phyloP scores from a whole-genome alignment of 2,888 invertebrate genomes.

The Ectemnius continuus region DNA sequence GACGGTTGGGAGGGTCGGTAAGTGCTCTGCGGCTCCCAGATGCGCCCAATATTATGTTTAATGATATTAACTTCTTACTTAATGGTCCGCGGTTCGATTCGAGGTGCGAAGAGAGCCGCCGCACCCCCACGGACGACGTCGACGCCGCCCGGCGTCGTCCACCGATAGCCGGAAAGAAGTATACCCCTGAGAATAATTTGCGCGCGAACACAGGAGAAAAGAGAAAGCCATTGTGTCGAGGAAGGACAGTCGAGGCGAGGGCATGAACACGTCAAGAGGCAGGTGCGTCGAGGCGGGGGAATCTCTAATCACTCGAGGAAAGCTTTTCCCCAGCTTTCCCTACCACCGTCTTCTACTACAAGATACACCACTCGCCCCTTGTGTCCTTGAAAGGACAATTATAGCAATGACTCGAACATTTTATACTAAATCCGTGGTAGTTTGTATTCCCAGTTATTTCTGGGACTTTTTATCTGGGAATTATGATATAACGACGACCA shows the following conservation, averaged over 20 bases:
- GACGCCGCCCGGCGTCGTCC: background rate
- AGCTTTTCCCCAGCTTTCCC: constrained; percentile 18
- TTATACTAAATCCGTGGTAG: too few species aligned
- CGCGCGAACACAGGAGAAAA: constrained; percentile 19
- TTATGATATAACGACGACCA: constrained; percentile 14
- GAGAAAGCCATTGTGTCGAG: background rate
- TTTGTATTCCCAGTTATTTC: too few species aligned
- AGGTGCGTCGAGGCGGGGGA: background rate
- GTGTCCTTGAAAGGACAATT: too few species aligned
- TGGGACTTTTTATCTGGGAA: background rate
- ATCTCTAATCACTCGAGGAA: constrained; percentile 46
- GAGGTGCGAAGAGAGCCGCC: constrained; percentile 71
- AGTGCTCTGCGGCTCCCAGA: constrained; percentile 78
- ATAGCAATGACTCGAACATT: too few species aligned
- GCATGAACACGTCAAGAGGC: background rate
- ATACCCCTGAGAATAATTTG: constrained; percentile 72
- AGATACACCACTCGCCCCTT: too few species aligned
- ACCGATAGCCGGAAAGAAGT: constrained; percentile 58
- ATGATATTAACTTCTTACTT: constrained; percentile 79
- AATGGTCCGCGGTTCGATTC: constrained; percentile 78
- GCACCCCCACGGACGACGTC: constrained; percentile 33
- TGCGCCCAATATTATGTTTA: constrained; percentile 78
- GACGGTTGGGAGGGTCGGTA: constrained; percentile 64
- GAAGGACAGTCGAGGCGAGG: background rate
- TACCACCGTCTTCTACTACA: too few species aligned